Evolutionary conservation across 2,797 vertebrate species (phyloP), one percentile per base, ranked within the genome.

Genomic region (Lacerta agilis): DNA sequence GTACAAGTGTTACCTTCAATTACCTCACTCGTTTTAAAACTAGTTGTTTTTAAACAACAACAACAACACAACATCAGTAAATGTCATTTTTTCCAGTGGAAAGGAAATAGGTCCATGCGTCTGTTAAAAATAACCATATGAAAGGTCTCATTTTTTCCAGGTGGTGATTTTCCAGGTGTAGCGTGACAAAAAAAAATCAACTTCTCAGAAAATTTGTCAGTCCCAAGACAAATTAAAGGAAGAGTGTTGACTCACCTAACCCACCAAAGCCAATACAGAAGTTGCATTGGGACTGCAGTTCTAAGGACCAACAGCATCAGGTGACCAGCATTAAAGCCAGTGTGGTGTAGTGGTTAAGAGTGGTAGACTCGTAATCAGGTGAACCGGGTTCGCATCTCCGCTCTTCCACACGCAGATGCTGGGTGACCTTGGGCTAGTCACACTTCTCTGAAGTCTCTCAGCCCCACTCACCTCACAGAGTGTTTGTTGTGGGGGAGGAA

Each of bases 171-270:
- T 25, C 20, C 69, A 8, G 15, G 15, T 61, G 45, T 27, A 81
- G 41, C 66, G 15, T 3, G 72, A 49, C 29, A 6, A 3, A 33
- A 76, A 27, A 33, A 76, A 27, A 29, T 77, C 69, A 80, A 49
- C 5, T 73, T 13, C 36, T 72, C 36, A 33, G 76, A 45, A 33
- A 3, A 49, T 13, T 13, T 3, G 29, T 58, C 80, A 5, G 5
- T 10, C 45, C 67, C 23, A 88, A 69, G 18, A 45, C 69, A 73
- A 87, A 61, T 87, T 86, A 73, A 87, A 91, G 82, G 72, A 80
- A 58, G 1, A 5, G 25, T 9, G 10, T 76, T 8, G 43, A 85
- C 82, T 81, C 73, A 81, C 36, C 79, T 75, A 77, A 91, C 58
- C 89, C 38, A 81, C 33, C 27, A 15, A 27, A 72, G 49, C 77